phyloP scores from a whole-genome alignment of 64 coral and sea anemone genomes.

The Anthopleura sola region DNA sequence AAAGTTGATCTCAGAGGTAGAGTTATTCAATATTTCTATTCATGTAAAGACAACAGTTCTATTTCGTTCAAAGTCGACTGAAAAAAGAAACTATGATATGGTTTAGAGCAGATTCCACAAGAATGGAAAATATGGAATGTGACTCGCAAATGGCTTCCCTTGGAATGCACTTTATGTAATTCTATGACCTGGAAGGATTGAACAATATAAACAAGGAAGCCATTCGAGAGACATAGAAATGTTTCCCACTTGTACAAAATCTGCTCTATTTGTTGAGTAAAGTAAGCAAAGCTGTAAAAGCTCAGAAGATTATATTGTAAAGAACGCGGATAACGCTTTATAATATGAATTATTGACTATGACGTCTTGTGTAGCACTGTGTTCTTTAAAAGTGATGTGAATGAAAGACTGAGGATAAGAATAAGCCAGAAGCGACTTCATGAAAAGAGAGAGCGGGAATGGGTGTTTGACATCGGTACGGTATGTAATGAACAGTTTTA shows the following conservation, averaged over 20 bases:
- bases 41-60: not conserved
- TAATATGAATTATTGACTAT: not conserved
- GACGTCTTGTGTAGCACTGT: not conserved
- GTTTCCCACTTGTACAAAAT: not conserved
- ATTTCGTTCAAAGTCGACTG: not conserved
- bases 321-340: not conserved
- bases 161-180: not conserved
- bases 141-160: not conserved
- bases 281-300: not conserved
- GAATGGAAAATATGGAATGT: not conserved
- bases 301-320: not conserved
- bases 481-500: no score
- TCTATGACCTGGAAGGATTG: not conserved
- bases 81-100: not conserved
- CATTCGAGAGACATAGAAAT: not conserved
- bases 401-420: no score
- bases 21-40: not conserved
- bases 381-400: not conserved
- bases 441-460: no score
- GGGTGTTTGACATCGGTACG: no score
- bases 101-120: not conserved
- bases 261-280: slow-evolving; percentile 9
- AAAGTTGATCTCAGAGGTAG: slow-evolving; percentile 15
- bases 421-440: no score
- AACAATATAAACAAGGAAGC: not conserved